These are phyloP conservation scores for Drosophila aldrichi DNA, from an alignment of 2,888 invertebrate species.

Conservation along the genomic window DNA sequence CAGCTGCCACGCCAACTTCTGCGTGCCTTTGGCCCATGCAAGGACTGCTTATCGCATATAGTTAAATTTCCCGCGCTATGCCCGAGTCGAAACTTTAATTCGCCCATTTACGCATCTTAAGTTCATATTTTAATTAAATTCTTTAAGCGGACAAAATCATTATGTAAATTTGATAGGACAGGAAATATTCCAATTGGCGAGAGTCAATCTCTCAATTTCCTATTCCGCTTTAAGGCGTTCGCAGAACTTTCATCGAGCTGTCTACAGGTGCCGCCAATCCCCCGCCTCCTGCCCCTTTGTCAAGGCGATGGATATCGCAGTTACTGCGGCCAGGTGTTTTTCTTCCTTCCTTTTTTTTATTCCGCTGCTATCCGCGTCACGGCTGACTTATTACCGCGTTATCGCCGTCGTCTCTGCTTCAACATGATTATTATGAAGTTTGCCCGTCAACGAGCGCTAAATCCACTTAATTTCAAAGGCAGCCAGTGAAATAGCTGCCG, in stretches of 20 bases:
- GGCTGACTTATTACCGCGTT: conserved; percentile 61
- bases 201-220: conserved; percentile 47
- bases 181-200: conserved; percentile 55
- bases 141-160: conserved; percentile 55
- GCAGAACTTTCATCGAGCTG: conserved; percentile 32
- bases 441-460: conserved; percentile 55
- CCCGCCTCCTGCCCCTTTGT: conserved; percentile 4
- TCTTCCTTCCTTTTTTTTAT: conserved; percentile 36
- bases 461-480: conserved; percentile 62
- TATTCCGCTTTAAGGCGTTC: conserved; percentile 25
- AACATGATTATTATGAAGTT: conserved; percentile 70
- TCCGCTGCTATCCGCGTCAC: conserved; percentile 34
- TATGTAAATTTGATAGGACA: conserved; percentile 66
- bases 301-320: conserved; percentile 23
- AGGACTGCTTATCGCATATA: conserved; percentile 36
- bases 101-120: conserved; percentile 24
- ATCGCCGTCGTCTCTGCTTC: conserved; percentile 37
- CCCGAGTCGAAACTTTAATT: conserved; percentile 40
- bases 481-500: conserved; percentile 6
- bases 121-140: conserved; percentile 61
- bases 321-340: conserved; percentile 53
- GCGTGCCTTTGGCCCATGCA: conserved; percentile 48
- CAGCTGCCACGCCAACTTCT: conserved; percentile 37
- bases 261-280: conserved; percentile 27
- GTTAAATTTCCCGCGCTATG: conserved; percentile 25